These are phyloP conservation scores for Aurelia coerulea DNA, from an alignment of 30 jellyfish, hydroid and myxozoan genomes.

Conservation along the genomic window DNA sequence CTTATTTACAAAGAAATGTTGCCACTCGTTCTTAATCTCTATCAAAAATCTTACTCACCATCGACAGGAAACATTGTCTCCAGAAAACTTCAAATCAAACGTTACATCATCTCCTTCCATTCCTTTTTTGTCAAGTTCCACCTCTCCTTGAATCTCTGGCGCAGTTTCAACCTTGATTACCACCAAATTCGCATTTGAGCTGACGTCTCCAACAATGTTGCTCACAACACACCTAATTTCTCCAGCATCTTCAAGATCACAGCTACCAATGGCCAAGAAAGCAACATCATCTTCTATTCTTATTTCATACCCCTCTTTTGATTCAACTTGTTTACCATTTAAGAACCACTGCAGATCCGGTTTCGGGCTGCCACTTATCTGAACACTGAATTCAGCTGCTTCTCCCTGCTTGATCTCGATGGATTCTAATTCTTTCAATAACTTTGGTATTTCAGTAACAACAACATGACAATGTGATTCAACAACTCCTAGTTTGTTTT, in stretches of 20 bases:
- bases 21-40: not conserved
- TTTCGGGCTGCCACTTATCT: constrained; percentile 53
- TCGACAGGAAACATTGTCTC: constrained; percentile 33
- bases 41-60: constrained; percentile 34
- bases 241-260: constrained; percentile 74
- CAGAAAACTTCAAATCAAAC: constrained; percentile 54
- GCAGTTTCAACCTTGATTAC: constrained; percentile 19
- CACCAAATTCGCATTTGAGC: constrained; percentile 47
- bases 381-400: constrained; percentile 45
- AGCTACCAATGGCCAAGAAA: constrained; percentile 51
- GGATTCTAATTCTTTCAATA: constrained; percentile 66
- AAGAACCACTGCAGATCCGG: constrained; percentile 72
- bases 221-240: constrained; percentile 64
- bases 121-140: constrained; percentile 31
- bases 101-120: constrained; percentile 85
- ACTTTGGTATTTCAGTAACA: constrained; percentile 70
- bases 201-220: constrained; percentile 72
- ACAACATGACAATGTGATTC: constrained; percentile 50
- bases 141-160: constrained; percentile 34
- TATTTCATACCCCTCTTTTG: constrained; percentile 38
- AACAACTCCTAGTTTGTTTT: constrained; percentile 78
- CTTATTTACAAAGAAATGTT: not conserved
- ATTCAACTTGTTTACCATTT: constrained; percentile 33
- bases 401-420: constrained; percentile 52
- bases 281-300: constrained; percentile 31